Percentiles rank a stretch among this genome's conserved stretches.
These are phyloP conservation scores for Himalopsyche phryganea DNA, from an alignment of 1,140 invertebrate species.

Conservation along the genomic window DNA sequence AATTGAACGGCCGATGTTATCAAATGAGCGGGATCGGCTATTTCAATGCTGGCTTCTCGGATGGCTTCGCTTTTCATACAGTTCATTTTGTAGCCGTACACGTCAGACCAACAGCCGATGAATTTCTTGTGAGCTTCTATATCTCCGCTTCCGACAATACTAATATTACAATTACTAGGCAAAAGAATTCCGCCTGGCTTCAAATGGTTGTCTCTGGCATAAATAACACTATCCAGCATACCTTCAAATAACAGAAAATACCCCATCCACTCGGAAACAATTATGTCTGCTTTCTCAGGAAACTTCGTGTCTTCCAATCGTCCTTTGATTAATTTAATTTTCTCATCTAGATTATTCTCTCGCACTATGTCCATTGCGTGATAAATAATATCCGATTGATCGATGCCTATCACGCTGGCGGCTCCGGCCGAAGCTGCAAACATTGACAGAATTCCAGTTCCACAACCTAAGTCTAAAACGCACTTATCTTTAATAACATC, in stretches of 20 bases:
- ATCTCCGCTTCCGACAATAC: conserved; percentile 85
- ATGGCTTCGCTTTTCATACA: conserved; percentile 87
- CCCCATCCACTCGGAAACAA: conserved; percentile 99
- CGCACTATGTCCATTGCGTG: conserved; percentile 78
- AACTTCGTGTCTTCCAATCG: conserved; percentile 87
- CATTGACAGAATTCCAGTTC: conserved; percentile 91
- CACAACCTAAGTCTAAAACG: conserved; percentile 92
- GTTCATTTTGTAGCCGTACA: conserved; percentile 97
- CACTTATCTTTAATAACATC: conserved; percentile 68
- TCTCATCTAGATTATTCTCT: conserved; percentile 64
- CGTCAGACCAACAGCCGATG: conserved; percentile 90
- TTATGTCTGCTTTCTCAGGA: conserved; percentile 88
- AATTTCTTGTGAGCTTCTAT: conserved; percentile 69
- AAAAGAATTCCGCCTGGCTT: conserved; percentile 70
- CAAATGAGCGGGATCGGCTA: conserved; percentile 72
- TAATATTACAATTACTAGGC: conserved; percentile 87
- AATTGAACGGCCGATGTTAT: conserved; percentile 69
- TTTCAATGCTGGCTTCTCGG: conserved; percentile 84
- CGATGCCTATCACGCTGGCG: conserved; percentile 84
- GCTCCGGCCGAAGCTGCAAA: conserved; percentile 94
- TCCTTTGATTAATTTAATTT: conserved; percentile 67
- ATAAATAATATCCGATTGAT: conserved; percentile 83
- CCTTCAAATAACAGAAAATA: conserved; percentile 98
- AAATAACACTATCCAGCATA: conserved; percentile 92
- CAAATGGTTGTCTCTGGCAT: conserved; percentile 87